Conservation (phyloP, 2,888 invertebrate genomes). For the Epirrhoe tristata region DNA sequence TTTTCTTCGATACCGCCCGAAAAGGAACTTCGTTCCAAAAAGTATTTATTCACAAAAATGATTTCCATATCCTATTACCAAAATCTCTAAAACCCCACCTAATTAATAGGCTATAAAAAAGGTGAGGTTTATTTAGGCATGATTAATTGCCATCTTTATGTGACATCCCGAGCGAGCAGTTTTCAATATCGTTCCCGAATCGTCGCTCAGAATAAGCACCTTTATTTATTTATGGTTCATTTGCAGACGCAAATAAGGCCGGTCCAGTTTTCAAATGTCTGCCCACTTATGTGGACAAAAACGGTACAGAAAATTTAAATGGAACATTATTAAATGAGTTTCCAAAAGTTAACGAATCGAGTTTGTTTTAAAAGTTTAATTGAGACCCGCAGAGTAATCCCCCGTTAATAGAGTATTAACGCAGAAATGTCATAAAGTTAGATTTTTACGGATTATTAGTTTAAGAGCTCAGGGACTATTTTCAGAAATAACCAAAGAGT, state of each 20-base stretch:
- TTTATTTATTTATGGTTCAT: conserved; percentile 37
- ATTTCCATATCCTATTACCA: no score
- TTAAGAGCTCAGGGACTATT: conserved; percentile 10
- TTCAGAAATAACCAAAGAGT: not conserved
- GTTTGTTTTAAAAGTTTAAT: conserved; percentile 42
- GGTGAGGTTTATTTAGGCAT: not conserved
- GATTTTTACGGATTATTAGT: conserved; percentile 23
- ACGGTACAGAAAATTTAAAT: conserved; percentile 37
- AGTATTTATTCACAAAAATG: no score
- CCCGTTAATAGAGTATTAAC: conserved; percentile 35
- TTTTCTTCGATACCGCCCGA: no score
- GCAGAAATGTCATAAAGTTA: conserved; percentile 29
- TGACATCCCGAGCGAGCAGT: not conserved
- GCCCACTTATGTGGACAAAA: conserved; percentile 27
- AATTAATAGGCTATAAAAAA: no score
- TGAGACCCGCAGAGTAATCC: conserved; percentile 39
- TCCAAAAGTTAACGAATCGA: conserved; percentile 37
- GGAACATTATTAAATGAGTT: conserved; percentile 36
- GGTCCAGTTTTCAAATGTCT: conserved; percentile 30
- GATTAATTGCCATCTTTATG: not conserved
- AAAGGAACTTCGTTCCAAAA: no score
- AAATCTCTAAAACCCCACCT: no score
- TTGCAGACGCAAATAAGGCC: conserved; percentile 27
- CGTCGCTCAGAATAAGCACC: conserved; percentile 29
- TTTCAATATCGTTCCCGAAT: conserved; percentile 21